These are phyloP conservation scores for Hoplostethus atlanticus DNA, from an alignment of 2,797 vertebrate genomes.

Conservation along the genomic window DNA sequence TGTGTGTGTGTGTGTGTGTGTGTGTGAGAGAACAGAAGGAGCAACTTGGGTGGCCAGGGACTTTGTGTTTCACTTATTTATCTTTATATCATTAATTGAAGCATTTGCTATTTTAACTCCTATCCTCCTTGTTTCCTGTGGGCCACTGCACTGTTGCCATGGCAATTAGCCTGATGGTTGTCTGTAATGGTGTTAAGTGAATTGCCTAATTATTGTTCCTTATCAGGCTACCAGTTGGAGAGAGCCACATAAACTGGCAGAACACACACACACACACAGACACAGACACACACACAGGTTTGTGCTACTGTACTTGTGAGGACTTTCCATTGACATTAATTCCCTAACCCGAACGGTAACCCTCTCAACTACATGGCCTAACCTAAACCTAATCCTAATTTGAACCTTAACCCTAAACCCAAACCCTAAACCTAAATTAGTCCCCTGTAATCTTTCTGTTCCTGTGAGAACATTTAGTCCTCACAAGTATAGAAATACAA, in stretches of 20 bases:
- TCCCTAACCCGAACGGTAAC: too few species aligned
- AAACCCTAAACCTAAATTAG: too few species aligned
- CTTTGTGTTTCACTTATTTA: constrained; percentile 15
- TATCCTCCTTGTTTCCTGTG: constrained; percentile 36
- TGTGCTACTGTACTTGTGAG: too few species aligned
- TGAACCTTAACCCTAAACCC: too few species aligned
- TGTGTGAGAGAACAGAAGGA: constrained; percentile 12
- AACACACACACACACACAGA: constrained; percentile 5
- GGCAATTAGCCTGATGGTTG: constrained; percentile 66
- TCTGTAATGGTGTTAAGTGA: constrained; percentile 69
- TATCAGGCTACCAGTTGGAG: constrained; percentile 51
- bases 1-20: too few species aligned
- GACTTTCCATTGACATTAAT: too few species aligned
- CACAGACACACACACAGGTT: constrained; percentile 18
- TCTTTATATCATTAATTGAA: constrained; percentile 52
- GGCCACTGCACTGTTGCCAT: constrained; percentile 53
- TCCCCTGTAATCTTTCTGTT: too few species aligned
- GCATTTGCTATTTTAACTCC: constrained; percentile 60
- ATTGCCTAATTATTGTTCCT: constrained; percentile 68
- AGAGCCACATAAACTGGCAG: constrained; percentile 31
- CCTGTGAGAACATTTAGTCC: too few species aligned
- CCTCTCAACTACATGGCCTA: too few species aligned
- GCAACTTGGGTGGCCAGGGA: constrained; percentile 2
- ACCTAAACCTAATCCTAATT: too few species aligned
- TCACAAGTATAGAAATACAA: too few species aligned